Conservation (phyloP, 2,797 vertebrate genomes). For the Cheirogaleus major region DNA sequence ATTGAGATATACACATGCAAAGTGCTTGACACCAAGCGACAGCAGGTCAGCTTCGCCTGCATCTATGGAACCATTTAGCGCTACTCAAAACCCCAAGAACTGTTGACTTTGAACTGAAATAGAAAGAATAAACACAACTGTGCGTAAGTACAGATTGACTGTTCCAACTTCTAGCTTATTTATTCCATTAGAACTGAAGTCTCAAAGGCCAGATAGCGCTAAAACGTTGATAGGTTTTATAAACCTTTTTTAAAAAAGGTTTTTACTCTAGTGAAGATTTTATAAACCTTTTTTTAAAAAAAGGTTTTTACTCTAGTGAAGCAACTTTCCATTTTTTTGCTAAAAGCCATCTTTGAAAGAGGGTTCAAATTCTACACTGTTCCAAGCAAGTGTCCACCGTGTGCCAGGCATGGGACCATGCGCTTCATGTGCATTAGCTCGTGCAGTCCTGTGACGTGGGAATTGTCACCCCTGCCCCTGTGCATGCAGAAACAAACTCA, state of each 20-base stretch:
- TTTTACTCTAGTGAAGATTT: not conserved
- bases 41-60: not conserved
- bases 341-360: conserved; percentile 14
- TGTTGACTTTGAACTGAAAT: not conserved
- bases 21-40: not conserved
- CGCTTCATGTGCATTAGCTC: not conserved
- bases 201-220: not conserved
- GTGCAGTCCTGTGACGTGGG: not conserved
- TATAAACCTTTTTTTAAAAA: not conserved
- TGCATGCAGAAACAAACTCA: not conserved
- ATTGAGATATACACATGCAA: not conserved
- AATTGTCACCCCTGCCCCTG: not conserved
- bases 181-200: conserved; percentile 43
- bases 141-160: not conserved
- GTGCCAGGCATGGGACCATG: not conserved
- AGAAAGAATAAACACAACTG: conserved; percentile 8
- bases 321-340: not conserved
- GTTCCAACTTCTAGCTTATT: conserved; percentile 5
- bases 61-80: not conserved
- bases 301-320: not conserved
- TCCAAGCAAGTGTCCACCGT: not conserved
- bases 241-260: too few species aligned
- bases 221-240: conserved; percentile 23
- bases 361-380: not conserved
- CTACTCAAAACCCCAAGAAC: not conserved